phyloP scores from a whole-genome alignment of 2,113 vertebrate species.

The Hippolais icterina region DNA sequence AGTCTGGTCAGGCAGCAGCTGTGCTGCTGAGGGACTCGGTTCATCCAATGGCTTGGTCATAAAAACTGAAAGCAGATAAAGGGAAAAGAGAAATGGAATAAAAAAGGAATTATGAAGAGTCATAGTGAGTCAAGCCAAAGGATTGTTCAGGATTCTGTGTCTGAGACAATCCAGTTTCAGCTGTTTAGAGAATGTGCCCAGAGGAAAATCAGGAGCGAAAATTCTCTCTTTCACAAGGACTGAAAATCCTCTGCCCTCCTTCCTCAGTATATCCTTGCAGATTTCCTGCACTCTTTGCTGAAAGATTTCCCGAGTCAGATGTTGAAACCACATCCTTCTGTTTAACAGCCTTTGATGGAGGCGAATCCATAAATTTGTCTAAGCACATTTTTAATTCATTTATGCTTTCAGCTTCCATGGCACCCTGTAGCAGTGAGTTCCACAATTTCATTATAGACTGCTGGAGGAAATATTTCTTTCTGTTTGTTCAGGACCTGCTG shows the following conservation, averaged over 20 bases:
- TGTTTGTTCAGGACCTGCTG: neutral
- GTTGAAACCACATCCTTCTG: neutral
- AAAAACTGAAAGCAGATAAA: neutral
- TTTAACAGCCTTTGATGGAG: slow-evolving; percentile 1
- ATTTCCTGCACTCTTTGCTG: neutral
- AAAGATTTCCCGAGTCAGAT: neutral
- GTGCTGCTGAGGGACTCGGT: neutral
- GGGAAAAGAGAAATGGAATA: neutral
- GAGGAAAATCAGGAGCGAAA: neutral
- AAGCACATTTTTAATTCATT: slow-evolving; percentile 16
- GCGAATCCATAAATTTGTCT: neutral
- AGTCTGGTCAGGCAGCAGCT: neutral
- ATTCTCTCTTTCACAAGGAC: neutral
- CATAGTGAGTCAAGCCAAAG: neutral
- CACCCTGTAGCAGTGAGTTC: neutral
- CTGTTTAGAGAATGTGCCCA: neutral
- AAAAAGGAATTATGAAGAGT: neutral
- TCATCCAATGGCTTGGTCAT: neutral
- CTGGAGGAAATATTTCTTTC: neutral
- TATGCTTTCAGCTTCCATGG: neutral
- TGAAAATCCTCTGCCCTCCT: neutral
- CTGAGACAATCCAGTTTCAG: neutral
- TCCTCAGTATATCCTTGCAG: neutral
- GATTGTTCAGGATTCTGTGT: neutral
- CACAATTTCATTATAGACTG: neutral